Base-by-base conservation (phyloP, 1,140 invertebrate genomes). In the Vollenhovia emeryi region DNA sequence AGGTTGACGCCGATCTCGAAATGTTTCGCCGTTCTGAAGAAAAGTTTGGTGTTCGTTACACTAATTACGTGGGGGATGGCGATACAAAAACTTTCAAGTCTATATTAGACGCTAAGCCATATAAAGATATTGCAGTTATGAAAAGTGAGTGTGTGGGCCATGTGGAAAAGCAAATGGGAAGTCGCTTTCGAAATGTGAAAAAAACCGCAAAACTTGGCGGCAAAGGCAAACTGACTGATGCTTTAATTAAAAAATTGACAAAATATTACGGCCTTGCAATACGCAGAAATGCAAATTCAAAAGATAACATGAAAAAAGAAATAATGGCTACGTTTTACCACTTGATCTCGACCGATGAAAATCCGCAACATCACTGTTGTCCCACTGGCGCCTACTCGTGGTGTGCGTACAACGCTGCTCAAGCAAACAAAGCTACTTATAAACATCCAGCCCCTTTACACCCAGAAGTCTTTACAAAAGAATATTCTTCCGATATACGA, bases 301-400 rank as follows among this genome's bases (percentile, higher is more conserved):
- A 50, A 6, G 33, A 69, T 40, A 50, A 69, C 11, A 82, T 82
- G 52, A 82, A 82, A n/a, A 82, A 59, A 15, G 55, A 30, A 33
- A 69, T 82, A 1, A 82, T 82, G 78, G 52, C 50, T 18, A 69
- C 50, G 7, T 69, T 9, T 43, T 40, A 71, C 13, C 78, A 71
- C 18, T 24, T 69, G 50, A 18, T 3, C 3, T 82, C 40, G 0
- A 45, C 76, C 1, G 30, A 79, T n/a, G 30, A 79, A 36, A 55
- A 64, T 55, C 62, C 76, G 2, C 57, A 33, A 13, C 74, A 78
- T n/a, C n/a, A 55, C 2, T n/a, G 18, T 4, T 55, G 52, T 6
- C 33, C n/a, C n/a, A n/a, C n/a, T 36, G 33, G 2, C 33, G 33
- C n/a, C n/a, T n/a, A n/a, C n/a, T 36, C 33, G 33, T 36, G 33